These are phyloP conservation scores for Diploscapter pachys DNA, from an alignment of 1,140 invertebrate species.

Conservation along the genomic window DNA sequence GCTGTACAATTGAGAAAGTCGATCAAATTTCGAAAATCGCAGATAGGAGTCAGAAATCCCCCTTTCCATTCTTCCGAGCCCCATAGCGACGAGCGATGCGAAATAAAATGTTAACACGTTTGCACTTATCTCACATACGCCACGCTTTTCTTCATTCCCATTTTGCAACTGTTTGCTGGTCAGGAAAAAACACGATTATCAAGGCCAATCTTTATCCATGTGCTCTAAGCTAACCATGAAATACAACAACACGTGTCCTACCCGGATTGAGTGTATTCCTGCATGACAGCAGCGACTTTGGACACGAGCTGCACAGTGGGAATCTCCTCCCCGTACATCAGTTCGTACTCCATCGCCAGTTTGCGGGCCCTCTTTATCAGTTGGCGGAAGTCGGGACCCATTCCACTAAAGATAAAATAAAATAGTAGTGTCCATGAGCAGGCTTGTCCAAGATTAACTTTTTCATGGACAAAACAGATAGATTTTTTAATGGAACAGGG, in stretches of 20 bases:
- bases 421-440: no score
- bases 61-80: not conserved
- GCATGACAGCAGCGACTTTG: constrained; percentile 93
- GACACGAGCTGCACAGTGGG: constrained; percentile 94
- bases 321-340: constrained; percentile 88
- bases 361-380: constrained; percentile 90
- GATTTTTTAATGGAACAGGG: not conserved
- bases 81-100: no score
- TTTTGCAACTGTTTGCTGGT: no score
- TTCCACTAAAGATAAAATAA: constrained; percentile 66
- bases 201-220: no score
- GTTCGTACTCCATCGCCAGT: constrained; percentile 89
- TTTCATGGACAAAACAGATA: constrained; percentile 5
- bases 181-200: no score
- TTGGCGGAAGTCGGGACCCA: constrained; percentile 72
- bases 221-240: no score
- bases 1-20: not conserved
- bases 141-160: no score
- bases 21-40: no score
- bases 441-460: not conserved
- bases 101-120: no score
- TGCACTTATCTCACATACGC: no score
- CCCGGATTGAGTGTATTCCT: constrained; percentile 99
- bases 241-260: constrained; percentile 60
- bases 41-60: not conserved